These are phyloP conservation scores for Achlya flavicornis DNA, from an alignment of 2,888 invertebrate species.

Conservation along the genomic window DNA sequence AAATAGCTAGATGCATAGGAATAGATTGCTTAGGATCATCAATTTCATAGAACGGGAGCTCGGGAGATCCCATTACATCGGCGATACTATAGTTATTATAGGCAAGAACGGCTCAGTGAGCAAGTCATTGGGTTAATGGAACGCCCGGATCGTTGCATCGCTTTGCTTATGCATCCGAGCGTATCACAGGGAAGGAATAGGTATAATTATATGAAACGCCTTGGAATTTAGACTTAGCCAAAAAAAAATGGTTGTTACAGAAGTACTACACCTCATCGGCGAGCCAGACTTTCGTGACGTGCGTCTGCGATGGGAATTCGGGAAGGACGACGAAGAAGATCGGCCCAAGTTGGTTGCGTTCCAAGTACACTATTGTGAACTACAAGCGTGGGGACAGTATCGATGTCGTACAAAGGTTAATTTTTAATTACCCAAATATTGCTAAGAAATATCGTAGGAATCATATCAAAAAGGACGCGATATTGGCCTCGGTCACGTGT, in stretches of 20 bases:
- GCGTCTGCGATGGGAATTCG: conserved; percentile 86
- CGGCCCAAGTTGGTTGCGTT: conserved; percentile 83
- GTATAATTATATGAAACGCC: conserved; percentile 1
- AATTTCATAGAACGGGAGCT: conserved; percentile 28
- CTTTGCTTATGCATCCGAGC: conserved; percentile 50
- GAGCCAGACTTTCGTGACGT: conserved; percentile 88
- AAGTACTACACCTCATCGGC: conserved; percentile 85
- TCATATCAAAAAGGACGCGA: background rate
- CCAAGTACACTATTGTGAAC: conserved; percentile 90
- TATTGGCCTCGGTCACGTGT: background rate
- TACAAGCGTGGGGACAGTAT: conserved; percentile 91
- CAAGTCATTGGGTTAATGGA: conserved; percentile 79
- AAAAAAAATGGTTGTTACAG: conserved; percentile 60
- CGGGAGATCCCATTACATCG: conserved; percentile 46
- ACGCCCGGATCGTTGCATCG: conserved; percentile 63
- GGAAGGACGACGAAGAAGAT: conserved; percentile 61
- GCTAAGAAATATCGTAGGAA: too few species aligned
- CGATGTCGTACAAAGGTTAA: conserved; percentile 87
- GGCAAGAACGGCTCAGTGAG: conserved; percentile 65
- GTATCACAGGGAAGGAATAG: conserved; percentile 25
- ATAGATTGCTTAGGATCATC: background rate
- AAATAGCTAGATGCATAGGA: too few species aligned
- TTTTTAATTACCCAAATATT: conserved; percentile 12
- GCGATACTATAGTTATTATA: conserved; percentile 47
- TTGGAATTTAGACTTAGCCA: background rate